Conservation (phyloP, 2,797 vertebrate species). For the Pipistrellus pipistrellus region DNA sequence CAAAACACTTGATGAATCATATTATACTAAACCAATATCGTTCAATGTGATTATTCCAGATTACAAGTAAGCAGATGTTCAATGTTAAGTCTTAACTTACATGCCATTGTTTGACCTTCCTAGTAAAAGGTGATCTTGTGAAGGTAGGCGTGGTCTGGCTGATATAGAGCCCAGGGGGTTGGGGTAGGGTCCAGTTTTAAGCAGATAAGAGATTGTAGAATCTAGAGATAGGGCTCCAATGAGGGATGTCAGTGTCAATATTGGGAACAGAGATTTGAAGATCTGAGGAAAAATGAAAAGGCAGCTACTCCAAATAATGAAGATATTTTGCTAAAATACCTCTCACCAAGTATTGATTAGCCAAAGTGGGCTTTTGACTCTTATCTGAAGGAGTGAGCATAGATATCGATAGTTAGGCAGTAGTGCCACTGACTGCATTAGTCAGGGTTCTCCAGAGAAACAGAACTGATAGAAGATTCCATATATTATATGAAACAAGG, state of each 20-base stretch:
- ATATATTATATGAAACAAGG: background rate
- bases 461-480: background rate
- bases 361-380: background rate
- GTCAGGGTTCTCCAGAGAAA: background rate
- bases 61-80: background rate
- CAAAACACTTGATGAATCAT: background rate
- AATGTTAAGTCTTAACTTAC: background rate
- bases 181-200: too few species aligned
- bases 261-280: background rate
- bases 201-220: background rate
- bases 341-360: background rate
- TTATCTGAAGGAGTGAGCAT: background rate
- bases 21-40: too few species aligned
- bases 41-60: background rate
- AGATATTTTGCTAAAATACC: background rate
- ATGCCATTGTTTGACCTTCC: fast-evolving
- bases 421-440: background rate
- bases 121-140: background rate
- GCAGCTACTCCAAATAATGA: background rate
- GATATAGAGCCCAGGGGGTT: background rate
- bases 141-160: fast-evolving
- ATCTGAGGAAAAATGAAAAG: background rate
- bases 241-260: background rate
- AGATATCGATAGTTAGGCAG: background rate
- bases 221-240: background rate